Conservation (phyloP, 1,140 invertebrate genomes). For the Drosophila pectinifera region DNA sequence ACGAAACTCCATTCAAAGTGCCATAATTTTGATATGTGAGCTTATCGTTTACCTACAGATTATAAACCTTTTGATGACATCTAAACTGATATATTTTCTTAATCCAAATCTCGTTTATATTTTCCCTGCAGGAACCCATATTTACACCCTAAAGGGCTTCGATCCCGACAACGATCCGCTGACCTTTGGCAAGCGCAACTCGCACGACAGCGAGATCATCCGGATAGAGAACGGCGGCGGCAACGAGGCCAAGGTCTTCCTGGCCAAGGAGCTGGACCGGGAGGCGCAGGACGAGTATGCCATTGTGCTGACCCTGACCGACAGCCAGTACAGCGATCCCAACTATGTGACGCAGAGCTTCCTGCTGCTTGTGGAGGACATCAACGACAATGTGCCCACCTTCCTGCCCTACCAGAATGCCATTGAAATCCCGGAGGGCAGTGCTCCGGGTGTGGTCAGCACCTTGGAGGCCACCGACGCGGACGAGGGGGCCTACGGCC, state of each 20-base stretch:
- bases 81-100: no score
- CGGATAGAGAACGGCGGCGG: constrained; percentile 91
- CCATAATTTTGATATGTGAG: neutral
- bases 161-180: constrained; percentile 94
- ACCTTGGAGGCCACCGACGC: constrained; percentile 94
- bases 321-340: constrained; percentile 93
- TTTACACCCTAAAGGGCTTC: constrained; percentile 92
- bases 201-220: constrained; percentile 92
- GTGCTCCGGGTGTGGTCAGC: constrained; percentile 89
- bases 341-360: constrained; percentile 96
- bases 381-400: constrained; percentile 95
- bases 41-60: neutral
- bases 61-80: no score
- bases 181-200: constrained; percentile 92
- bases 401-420: constrained; percentile 94
- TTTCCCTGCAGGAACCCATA: constrained; percentile 89
- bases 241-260: constrained; percentile 94
- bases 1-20: neutral
- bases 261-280: constrained; percentile 95
- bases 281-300: constrained; percentile 95
- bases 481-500: constrained; percentile 96
- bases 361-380: constrained; percentile 94
- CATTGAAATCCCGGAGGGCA: constrained; percentile 92
- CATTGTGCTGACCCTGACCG: constrained; percentile 94
- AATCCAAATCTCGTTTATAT: neutral